A percentile compares a stretch with the other conserved stretches of the same genome.
Evolutionary conservation across 2,797 vertebrate species (phyloP).

Genomic region (Sebastes miniatus): DNA sequence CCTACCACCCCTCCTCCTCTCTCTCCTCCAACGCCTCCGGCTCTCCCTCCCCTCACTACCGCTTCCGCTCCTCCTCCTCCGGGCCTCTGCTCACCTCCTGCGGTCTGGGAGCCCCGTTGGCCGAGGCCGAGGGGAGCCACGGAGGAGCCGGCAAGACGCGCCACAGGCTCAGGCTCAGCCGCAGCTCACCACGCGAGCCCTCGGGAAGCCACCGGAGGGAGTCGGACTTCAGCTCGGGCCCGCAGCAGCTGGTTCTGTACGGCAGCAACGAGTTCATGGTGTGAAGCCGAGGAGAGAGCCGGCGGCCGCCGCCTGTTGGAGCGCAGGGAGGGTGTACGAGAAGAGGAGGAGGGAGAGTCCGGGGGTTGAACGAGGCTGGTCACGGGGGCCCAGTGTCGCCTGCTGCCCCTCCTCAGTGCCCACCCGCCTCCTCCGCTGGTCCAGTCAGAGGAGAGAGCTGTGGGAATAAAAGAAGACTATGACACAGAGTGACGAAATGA

Average conservation of each 20-base stretch:
- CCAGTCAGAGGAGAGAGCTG: conserved; percentile 11
- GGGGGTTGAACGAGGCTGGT: conserved; percentile 24
- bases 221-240: conserved; percentile 78
- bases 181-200: conserved; percentile 88
- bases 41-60: conserved; percentile 82
- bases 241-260: conserved; percentile 89
- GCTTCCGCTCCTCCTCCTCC: conserved; percentile 88
- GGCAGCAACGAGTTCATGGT: conserved; percentile 97
- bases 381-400: conserved; percentile 15
- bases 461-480: background rate
- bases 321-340: background rate
- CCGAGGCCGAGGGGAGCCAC: conserved; percentile 56
- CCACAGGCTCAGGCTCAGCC: conserved; percentile 88
- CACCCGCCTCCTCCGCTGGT: conserved; percentile 12
- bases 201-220: conserved; percentile 82
- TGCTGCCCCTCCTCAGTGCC: conserved; percentile 43
- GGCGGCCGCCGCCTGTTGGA: background rate
- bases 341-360: conserved; percentile 21
- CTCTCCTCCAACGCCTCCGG: conserved; percentile 76
- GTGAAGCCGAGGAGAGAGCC: conserved; percentile 69
- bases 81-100: conserved; percentile 86
- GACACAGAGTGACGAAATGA: background rate
- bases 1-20: conserved; percentile 78
- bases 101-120: conserved; percentile 58
- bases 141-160: conserved; percentile 88